phyloP scores from a whole-genome alignment of 2,888 invertebrate genomes.

The Sturmia bella region DNA sequence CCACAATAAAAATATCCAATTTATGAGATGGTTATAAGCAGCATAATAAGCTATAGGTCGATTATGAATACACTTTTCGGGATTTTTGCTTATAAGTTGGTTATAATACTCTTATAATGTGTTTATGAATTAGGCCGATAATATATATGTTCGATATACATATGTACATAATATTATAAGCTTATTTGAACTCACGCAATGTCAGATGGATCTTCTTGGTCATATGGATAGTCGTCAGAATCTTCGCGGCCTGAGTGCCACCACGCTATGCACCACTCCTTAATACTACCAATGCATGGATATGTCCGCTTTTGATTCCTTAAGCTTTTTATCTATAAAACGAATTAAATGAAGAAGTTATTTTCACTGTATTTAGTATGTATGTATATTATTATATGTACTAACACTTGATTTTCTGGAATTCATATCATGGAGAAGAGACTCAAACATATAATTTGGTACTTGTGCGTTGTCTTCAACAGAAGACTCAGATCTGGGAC shows the following conservation, averaged over 20 bases:
- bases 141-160: too few species aligned
- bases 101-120: too few species aligned
- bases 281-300: slow-evolving; percentile 82
- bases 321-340: slow-evolving; percentile 79
- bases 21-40: too few species aligned
- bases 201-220: slow-evolving; percentile 90
- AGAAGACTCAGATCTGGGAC: slow-evolving; percentile 90
- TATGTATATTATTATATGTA: slow-evolving; percentile 57
- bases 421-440: slow-evolving; percentile 80
- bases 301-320: slow-evolving; percentile 79
- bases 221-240: slow-evolving; percentile 87
- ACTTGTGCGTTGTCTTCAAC: slow-evolving; percentile 88
- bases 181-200: slow-evolving; percentile 85
- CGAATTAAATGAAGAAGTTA: not conserved
- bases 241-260: slow-evolving; percentile 95
- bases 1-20: too few species aligned
- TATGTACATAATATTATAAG: too few species aligned
- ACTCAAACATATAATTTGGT: slow-evolving; percentile 81
- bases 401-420: slow-evolving; percentile 82
- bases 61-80: too few species aligned
- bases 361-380: too few species aligned
- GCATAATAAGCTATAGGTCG: too few species aligned
- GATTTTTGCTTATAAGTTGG: too few species aligned
- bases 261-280: slow-evolving; percentile 94
- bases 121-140: too few species aligned